These are phyloP conservation scores for Cheilosia soror DNA, from an alignment of 2,888 invertebrate species.

Conservation along the genomic window DNA sequence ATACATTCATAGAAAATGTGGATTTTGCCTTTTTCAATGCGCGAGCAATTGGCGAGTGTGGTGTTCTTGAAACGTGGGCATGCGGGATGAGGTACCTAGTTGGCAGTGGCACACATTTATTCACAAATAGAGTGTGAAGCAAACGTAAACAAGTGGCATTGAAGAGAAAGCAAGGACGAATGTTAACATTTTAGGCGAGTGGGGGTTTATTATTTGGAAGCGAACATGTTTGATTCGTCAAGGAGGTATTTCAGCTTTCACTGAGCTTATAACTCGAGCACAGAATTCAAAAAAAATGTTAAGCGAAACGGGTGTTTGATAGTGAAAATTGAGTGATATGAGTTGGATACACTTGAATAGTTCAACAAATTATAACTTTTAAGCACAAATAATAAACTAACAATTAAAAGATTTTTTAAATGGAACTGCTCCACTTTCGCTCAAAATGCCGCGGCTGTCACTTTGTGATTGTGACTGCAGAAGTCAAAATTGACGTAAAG, in stretches of 20 bases:
- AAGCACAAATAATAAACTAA: neutral
- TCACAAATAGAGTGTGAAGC: slow-evolving; percentile 51
- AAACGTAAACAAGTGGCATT: slow-evolving; percentile 74
- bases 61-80: slow-evolving; percentile 9
- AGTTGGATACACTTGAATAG: neutral
- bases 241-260: slow-evolving; percentile 19
- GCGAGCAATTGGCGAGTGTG: slow-evolving; percentile 19
- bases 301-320: neutral
- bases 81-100: slow-evolving; percentile 24
- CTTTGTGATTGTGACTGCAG: neutral
- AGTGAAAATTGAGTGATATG: neutral
- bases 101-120: slow-evolving; percentile 44
- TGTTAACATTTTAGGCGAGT: slow-evolving; percentile 42
- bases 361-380: neutral
- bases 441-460: neutral
- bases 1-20: slow-evolving; percentile 60
- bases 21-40: slow-evolving; percentile 42
- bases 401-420: neutral
- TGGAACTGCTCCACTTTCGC: neutral
- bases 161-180: slow-evolving; percentile 73
- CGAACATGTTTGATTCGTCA: slow-evolving; percentile 27
- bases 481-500: slow-evolving; percentile 1
- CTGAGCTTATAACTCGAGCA: neutral
- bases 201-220: slow-evolving; percentile 16
- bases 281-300: neutral